Percentiles rank a stretch among this genome's conserved stretches.
phyloP scores from a whole-genome alignment of 1,140 invertebrate genomes.

The Brachionus rubens region DNA sequence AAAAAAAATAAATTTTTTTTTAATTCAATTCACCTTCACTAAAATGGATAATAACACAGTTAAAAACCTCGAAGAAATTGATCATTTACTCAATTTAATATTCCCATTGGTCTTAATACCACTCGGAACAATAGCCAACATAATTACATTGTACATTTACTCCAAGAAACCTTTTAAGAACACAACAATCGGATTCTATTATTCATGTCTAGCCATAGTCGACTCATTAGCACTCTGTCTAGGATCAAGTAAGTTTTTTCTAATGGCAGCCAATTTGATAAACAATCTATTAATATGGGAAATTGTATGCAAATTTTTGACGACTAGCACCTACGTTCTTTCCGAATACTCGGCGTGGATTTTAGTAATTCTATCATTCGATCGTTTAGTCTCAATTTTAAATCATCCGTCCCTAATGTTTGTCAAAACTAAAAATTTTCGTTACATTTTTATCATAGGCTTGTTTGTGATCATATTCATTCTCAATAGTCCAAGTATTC shows the following conservation, averaged over 20 bases:
- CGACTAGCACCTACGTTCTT: background rate
- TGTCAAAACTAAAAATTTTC: background rate
- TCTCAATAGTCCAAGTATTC: background rate
- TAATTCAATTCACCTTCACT: no score
- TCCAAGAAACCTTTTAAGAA: conserved; percentile 10
- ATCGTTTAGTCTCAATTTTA: background rate
- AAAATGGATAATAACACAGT: no score
- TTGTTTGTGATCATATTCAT: background rate
- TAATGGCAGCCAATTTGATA: background rate
- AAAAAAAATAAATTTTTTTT: no score
- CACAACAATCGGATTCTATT: conserved; percentile 10
- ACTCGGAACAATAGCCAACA: conserved; percentile 5
- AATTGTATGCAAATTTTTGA: conserved; percentile 16
- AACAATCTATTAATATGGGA: background rate
- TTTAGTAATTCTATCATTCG: background rate
- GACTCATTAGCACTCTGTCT: background rate
- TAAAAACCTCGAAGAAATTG: background rate
- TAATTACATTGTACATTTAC: conserved; percentile 5
- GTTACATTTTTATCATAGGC: background rate
- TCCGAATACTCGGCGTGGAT: conserved; percentile 36
- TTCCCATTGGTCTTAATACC: conserved; percentile 21
- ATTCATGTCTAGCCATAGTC: conserved; percentile 4
- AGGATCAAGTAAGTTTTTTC: conserved; percentile 8
- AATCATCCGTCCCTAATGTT: background rate
- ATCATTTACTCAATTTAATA: background rate